Evolutionary conservation across 2,888 invertebrate species (phyloP).

Genomic region (Serrognathus titanus): DNA sequence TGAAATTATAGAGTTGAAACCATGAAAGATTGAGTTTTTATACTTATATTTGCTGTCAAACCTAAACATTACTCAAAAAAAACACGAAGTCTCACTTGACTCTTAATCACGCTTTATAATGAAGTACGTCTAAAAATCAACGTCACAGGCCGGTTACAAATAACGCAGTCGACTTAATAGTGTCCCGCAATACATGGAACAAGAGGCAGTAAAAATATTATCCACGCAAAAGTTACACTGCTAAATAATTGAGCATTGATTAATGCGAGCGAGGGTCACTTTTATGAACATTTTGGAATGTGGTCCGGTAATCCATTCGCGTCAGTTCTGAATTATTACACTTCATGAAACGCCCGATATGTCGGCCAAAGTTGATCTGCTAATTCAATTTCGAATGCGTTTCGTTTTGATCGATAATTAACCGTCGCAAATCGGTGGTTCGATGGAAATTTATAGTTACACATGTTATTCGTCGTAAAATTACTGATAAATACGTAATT

Average conservation of each 20-base stretch:
- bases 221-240: neutral
- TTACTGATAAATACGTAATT: conserved; percentile 15
- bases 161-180: too few species aligned
- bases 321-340: conserved; percentile 9
- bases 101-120: too few species aligned
- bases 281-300: conserved; percentile 3
- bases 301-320: neutral
- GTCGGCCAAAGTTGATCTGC: conserved; percentile 6
- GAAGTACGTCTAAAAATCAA: too few species aligned
- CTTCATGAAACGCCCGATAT: conserved; percentile 5
- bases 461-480: conserved; percentile 13
- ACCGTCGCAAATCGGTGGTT: conserved; percentile 20
- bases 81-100: too few species aligned
- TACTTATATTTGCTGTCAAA: too few species aligned
- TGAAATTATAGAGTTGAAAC: too few species aligned
- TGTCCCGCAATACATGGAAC: too few species aligned
- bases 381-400: conserved; percentile 20
- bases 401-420: conserved; percentile 21
- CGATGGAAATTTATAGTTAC: conserved; percentile 23
- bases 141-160: too few species aligned
- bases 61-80: too few species aligned
- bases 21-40: too few species aligned
- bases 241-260: conserved; percentile 6
- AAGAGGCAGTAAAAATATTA: too few species aligned
- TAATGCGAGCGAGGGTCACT: neutral